These are phyloP conservation scores for Azorinus chamasolen DNA, from an alignment of 2,888 invertebrate genomes.

Conservation along the genomic window DNA sequence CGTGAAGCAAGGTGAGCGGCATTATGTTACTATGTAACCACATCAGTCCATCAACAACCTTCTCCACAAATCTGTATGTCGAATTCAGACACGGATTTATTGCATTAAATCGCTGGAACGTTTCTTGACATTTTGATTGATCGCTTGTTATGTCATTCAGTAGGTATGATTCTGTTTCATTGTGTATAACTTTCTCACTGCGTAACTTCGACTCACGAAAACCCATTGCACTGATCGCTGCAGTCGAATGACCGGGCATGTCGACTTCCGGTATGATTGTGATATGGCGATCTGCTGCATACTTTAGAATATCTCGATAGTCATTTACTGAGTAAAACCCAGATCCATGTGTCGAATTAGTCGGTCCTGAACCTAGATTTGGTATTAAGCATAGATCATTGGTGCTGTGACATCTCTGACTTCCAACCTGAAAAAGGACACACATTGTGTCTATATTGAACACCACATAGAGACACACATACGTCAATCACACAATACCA, in stretches of 20 bases:
- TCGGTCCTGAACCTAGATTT: slow-evolving; percentile 76
- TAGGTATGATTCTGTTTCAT: slow-evolving; percentile 8
- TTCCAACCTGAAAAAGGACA: slow-evolving; percentile 42
- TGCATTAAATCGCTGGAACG: slow-evolving; percentile 68
- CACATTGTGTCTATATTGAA: no score
- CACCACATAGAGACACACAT: no score
- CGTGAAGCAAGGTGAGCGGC: slow-evolving; percentile 57
- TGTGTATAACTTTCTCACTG: slow-evolving; percentile 6
- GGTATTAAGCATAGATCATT: slow-evolving; percentile 66
- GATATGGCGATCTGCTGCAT: slow-evolving; percentile 72
- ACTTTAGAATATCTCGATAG: slow-evolving; percentile 73
- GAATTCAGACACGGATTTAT: slow-evolving; percentile 74
- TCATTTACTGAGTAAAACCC: slow-evolving; percentile 73
- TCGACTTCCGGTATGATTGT: slow-evolving; percentile 83
- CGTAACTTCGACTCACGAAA: slow-evolving; percentile 31
- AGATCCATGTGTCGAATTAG: slow-evolving; percentile 54
- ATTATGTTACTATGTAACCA: not conserved
- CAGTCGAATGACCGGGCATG: slow-evolving; percentile 76
- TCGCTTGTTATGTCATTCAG: slow-evolving; percentile 2
- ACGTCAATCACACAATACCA: no score
- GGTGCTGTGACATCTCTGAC: slow-evolving; percentile 62
- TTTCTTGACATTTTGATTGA: slow-evolving; percentile 63
- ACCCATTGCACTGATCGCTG: slow-evolving; percentile 78
- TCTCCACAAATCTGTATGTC: slow-evolving; percentile 55
- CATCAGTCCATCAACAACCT: slow-evolving; percentile 1